These are phyloP conservation scores for Drosophila atripex DNA, from an alignment of 2,888 invertebrate genomes.

Conservation along the genomic window DNA sequence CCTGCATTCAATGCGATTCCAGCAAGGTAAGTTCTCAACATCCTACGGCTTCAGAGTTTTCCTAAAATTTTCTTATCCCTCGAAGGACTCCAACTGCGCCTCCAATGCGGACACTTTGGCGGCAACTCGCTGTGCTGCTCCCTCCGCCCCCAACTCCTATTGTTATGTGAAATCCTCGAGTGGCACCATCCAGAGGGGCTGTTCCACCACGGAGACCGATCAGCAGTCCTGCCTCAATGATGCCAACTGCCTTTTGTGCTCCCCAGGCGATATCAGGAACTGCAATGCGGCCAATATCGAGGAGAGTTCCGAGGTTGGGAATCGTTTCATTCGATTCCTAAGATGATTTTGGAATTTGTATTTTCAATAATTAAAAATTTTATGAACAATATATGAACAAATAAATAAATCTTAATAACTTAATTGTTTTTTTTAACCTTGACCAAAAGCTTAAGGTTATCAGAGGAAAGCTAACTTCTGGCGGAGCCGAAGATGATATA, in stretches of 20 bases:
- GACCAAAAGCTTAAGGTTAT: not conserved
- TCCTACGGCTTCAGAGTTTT: not conserved
- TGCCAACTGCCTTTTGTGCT: conserved; percentile 73
- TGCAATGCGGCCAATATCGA: conserved; percentile 75
- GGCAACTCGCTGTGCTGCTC: conserved; percentile 69
- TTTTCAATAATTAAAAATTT: not conserved
- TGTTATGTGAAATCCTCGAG: conserved; percentile 71
- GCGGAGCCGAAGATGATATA: too few species aligned
- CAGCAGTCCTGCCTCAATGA: conserved; percentile 67
- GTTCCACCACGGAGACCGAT: conserved; percentile 60
- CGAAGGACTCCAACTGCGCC: conserved; percentile 69
- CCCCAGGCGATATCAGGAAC: conserved; percentile 72
- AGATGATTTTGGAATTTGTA: conserved; percentile 18
- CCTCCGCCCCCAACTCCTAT: conserved; percentile 78
- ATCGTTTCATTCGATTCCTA: conserved; percentile 62
- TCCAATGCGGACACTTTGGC: conserved; percentile 52
- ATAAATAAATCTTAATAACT: conserved; percentile 3
- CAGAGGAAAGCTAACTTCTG: not conserved
- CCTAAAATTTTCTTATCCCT: not conserved
- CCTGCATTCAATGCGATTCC: conserved; percentile 80
- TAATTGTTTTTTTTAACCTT: not conserved
- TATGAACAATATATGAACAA: conserved; percentile 3
- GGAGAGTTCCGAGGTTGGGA: conserved; percentile 44
- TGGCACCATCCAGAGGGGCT: conserved; percentile 69
- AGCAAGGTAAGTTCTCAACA: conserved; percentile 49